phyloP scores from a whole-genome alignment of 1,140 invertebrate genomes.

The Stratiolaelaps scimitus region DNA sequence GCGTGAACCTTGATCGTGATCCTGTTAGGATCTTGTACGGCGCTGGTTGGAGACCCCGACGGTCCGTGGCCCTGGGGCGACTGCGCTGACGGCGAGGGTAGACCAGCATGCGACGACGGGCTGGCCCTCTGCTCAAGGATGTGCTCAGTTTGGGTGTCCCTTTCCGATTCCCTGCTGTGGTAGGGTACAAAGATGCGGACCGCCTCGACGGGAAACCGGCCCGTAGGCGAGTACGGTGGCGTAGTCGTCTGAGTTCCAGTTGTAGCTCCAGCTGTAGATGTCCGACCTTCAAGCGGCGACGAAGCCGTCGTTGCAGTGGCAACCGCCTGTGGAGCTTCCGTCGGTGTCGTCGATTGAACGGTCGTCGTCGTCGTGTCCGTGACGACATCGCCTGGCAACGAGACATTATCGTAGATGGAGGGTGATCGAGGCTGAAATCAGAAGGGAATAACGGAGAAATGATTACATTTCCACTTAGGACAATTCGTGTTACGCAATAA shows the following conservation, averaged over 20 bases:
- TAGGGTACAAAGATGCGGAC: slow-evolving; percentile 24
- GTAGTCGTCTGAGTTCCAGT: slow-evolving; percentile 3
- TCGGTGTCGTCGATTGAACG: not conserved
- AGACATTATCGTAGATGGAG: slow-evolving; percentile 22
- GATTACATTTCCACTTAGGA: too few relatives aligned
- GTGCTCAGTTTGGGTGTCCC: not conserved
- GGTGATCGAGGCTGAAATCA: slow-evolving; percentile 19
- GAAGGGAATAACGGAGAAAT: not conserved
- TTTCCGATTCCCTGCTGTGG: slow-evolving; percentile 2
- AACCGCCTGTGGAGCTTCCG: not conserved
- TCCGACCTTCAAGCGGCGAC: too few relatives aligned
- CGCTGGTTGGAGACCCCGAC: not conserved
- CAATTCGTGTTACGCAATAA: too few relatives aligned
- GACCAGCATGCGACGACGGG: too few relatives aligned
- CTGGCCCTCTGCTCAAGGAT: too few relatives aligned
- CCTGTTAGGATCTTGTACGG: slow-evolving; percentile 3
- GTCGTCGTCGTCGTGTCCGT: not conserved
- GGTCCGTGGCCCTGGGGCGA: not conserved
- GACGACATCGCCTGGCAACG: not conserved
- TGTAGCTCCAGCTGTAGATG: not conserved
- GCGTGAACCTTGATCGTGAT: slow-evolving; percentile 25
- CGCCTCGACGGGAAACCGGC: slow-evolving; percentile 7
- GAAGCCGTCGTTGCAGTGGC: too few relatives aligned
- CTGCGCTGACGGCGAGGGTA: too few relatives aligned
- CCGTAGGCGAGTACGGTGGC: not conserved